Base-by-base conservation (phyloP, 1,140 invertebrate species). In the Luehdorfia chinensis region DNA sequence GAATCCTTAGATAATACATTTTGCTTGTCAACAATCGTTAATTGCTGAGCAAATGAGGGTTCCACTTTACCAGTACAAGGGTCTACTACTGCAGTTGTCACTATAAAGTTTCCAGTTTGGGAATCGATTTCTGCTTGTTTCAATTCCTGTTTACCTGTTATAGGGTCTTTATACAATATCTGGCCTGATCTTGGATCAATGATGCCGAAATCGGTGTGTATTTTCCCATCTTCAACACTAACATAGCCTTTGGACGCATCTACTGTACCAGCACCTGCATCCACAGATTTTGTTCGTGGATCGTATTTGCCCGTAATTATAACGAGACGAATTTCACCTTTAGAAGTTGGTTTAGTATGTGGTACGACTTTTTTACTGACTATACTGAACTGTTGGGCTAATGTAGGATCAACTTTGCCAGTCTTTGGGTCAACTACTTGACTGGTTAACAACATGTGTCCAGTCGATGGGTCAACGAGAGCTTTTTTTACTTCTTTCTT, bases 391-490 rank as follows among this genome's bases (percentile, higher is more conserved):
- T 89, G 84, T 50, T 91, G 90, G 1, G 87, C 89, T 41, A 91
- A 75, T 33, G 75, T 87, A 19, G 89, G 87, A 72, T 92, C 90
- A 0, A 89, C 52, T 66, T 88, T 91, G 34, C 90, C 90, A 1
- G 90, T 91, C 63, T 90, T 91, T 1, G 90, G 90, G 74, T 92
- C 91, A 2, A 89, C 63, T 7, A 90, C 75, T 4, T 90, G 87
- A 23, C 88, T 90, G 1, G 89, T 83, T 19, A 90, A 73, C n/a
- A 89, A 69, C 59, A 90, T 87, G 47, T 90, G 88, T 0, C 89
- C 89, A 2, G 89, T 90, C 16, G 80, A 65, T 4, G 89, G 88
- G 54, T 90, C 88, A 27, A 90, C 66, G 49, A 88, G 84, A 4
- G 89, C 87, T 49, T 89, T 88, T 59, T 88, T 90, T 12, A 84